phyloP scores from a whole-genome alignment of 1,140 invertebrate genomes.

The Pissodes strobi region DNA sequence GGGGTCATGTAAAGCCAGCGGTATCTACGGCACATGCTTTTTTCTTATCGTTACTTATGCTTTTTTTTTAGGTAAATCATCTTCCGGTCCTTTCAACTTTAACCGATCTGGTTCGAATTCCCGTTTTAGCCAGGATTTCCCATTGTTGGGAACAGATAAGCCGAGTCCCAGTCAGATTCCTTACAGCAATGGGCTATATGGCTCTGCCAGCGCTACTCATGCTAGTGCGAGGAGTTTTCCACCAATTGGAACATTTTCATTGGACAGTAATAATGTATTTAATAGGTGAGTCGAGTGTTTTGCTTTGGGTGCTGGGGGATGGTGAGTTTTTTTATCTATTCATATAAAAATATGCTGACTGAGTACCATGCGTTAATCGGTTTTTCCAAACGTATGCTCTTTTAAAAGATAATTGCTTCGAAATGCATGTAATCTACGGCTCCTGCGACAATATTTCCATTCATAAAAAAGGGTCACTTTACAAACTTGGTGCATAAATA shows the following conservation, averaged over 20 bases:
- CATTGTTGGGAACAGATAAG: conserved; percentile 49
- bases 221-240: conserved; percentile 58
- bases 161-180: conserved; percentile 35
- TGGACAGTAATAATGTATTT: conserved; percentile 54
- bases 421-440: too few species aligned
- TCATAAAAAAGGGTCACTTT: too few species aligned
- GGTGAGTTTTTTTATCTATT: not conserved
- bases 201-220: conserved; percentile 54
- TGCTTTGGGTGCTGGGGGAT: not conserved
- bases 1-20: too few species aligned
- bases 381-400: too few species aligned
- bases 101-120: conserved; percentile 52
- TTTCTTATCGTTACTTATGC: too few species aligned
- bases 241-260: conserved; percentile 62
- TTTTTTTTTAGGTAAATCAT: conserved; percentile 52
- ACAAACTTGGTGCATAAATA: too few species aligned
- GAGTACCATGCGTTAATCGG: too few species aligned
- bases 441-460: too few species aligned
- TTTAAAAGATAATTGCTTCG: too few species aligned
- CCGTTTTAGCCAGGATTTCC: conserved; percentile 53
- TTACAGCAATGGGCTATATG: conserved; percentile 50
- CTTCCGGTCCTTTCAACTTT: conserved; percentile 55
- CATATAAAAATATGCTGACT: not conserved
- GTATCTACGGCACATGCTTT: too few species aligned
- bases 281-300: too few species aligned